Base-by-base conservation (phyloP, 1,140 invertebrate genomes). In the Diabrotica virgifera region DNA sequence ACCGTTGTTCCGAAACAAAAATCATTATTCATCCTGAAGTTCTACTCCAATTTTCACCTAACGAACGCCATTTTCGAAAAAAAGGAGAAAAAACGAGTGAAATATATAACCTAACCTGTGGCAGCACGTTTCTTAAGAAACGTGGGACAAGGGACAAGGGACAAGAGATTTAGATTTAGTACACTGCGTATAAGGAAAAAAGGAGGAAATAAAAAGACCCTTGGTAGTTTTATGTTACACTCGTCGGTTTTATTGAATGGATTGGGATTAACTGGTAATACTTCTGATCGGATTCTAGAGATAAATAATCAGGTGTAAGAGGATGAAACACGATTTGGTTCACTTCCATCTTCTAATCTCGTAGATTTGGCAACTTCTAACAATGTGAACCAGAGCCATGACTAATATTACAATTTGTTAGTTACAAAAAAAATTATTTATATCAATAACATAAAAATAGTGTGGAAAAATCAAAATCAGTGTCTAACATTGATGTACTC, bases 61-160 rank as follows among this genome's bases (percentile, higher is more conserved):
- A 8, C 40, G 5, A 46, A 8, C 40, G 40, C 40, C 40, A 24
- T 46, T 46, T 10, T 10, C 8, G 40, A 46, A 46, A 46, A 46
- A 46, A 46, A 24, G 24, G 24, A 24, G 24, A 24, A 46, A n/a
- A 46, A 46, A 46, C n/a, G 40, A n/a, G 40, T 10, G 5, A 46
- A 8, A 46, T 46, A 46, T 46, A 46, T 46, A 46, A 46, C 40
- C 40, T 5, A 46, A 46, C 40, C 40, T 46, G 40, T 46, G n/a
- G 40, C 40, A 46, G 5, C 40, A 46, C 40, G 40, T 46, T 46
- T 46, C 11, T 46, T 46, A 3, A 46, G 11, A 46, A 11, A 46
- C 40, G 40, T 46, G 40, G 40, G 40, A 46, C 40, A 46, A 46
- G 40, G 40, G 40, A 46, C 40, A 46, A 46, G 40, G 40, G 40